Conservation (phyloP, 2,113 vertebrate species). For the Zosterops pallidus region DNA sequence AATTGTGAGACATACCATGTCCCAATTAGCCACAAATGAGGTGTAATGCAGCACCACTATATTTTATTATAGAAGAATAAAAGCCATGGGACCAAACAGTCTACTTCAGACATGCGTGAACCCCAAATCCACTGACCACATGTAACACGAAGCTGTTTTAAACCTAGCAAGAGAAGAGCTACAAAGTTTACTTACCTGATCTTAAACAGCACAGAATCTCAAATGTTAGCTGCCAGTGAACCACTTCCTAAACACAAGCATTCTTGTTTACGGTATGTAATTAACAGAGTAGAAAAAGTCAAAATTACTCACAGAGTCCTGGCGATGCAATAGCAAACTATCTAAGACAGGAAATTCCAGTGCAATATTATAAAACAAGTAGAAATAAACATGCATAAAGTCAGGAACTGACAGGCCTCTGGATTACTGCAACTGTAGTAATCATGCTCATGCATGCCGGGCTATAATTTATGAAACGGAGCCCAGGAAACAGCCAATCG, state of each 20-base stretch:
- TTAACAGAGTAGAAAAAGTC: constrained; percentile 67
- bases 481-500: constrained; percentile 72
- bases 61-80: not conserved
- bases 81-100: not conserved
- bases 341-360: constrained; percentile 76
- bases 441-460: constrained; percentile 69
- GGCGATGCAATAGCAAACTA: constrained; percentile 75
- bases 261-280: constrained; percentile 54
- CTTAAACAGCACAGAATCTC: constrained; percentile 24
- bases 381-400: constrained; percentile 62
- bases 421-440: constrained; percentile 65
- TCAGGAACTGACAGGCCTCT: constrained; percentile 77
- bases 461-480: constrained; percentile 77
- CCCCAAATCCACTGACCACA: not conserved
- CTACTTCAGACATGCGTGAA: not conserved
- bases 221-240: constrained; percentile 20
- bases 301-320: constrained; percentile 79
- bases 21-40: not conserved
- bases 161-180: not conserved
- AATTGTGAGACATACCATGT: not conserved
- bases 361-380: constrained; percentile 63
- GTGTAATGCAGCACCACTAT: not conserved
- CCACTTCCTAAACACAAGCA: constrained; percentile 50
- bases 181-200: constrained; percentile 1
- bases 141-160: not conserved